Percentiles rank a stretch among this genome's conserved stretches.
Evolutionary conservation across 2,888 invertebrate species (phyloP).

Genomic region (Drosophila limbata): DNA sequence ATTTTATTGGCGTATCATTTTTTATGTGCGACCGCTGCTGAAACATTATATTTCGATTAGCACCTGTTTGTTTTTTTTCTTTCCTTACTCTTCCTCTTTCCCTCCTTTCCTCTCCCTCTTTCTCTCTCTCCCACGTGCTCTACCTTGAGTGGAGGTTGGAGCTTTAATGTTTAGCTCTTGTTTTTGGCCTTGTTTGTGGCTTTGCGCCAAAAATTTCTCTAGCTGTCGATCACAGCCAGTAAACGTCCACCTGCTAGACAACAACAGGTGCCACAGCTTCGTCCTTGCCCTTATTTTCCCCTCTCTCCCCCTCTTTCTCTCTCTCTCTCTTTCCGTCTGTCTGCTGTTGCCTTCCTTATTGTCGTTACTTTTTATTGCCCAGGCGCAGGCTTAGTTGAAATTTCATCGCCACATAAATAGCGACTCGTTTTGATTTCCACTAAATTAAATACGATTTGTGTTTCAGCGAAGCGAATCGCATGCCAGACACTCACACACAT

Average conservation of each 20-base stretch:
- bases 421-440: conserved; percentile 68
- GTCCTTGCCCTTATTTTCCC: not conserved
- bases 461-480: conserved; percentile 21
- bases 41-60: conserved; percentile 83
- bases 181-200: conserved; percentile 46
- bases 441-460: conserved; percentile 78
- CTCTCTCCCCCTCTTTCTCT: not conserved
- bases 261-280: conserved; percentile 66
- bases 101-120: not conserved
- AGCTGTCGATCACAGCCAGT: conserved; percentile 49
- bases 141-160: not conserved
- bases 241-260: conserved; percentile 43
- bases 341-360: not conserved
- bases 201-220: conserved; percentile 41
- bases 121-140: not conserved
- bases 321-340: not conserved
- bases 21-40: conserved; percentile 74
- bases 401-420: conserved; percentile 63
- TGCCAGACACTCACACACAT: conserved; percentile 12
- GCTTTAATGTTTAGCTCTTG: not conserved
- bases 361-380: conserved; percentile 58
- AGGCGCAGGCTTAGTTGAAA: conserved; percentile 53
- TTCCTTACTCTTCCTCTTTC: not conserved
- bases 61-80: conserved; percentile 74
- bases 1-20: conserved; percentile 81